Base-by-base conservation (phyloP, 2,797 vertebrate species). In the Acridotheres tristis region DNA sequence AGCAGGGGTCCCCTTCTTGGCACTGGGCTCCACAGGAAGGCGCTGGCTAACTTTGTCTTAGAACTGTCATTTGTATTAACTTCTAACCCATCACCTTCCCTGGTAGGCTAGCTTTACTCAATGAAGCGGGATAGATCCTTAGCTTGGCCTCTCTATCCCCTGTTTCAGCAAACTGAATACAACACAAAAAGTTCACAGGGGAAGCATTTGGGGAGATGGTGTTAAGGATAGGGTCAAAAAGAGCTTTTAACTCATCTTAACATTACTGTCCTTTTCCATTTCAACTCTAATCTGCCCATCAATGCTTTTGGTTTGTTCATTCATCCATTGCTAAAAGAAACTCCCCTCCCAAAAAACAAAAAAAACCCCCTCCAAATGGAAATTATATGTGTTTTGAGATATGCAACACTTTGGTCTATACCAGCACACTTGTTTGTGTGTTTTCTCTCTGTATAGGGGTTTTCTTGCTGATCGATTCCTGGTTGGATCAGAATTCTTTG, bases 131-230 rank as follows among this genome's bases (percentile, higher is more conserved):
- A 94, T 96, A 77, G 92, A 95, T 96, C 96, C 97, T 98, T 95
- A 89, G 77, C 96, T 93, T 96, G 97, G 96, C 97, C 97, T 92
- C 96, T 96, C 96, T 89, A 58, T 85, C 91, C 97, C 77, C 96
- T 95, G 27, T 96, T 97, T 95, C 83, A 94, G 94, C 82, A 93
- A 96, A 95, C 96, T 96, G 97, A 98, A 98, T 96, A 90, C 96
- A 97, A 97, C 97, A 97, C 97, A 97, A 82, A 97, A 97, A 97
- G 98, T 98, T 98, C 98, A 98, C 96, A 97, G 96, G 97, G 95
- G 92, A 95, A 89, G 94, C 69, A 42, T 94, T 93, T 92, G 68
- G 96, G 90, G 95, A 97, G 94, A 91, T 96, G 87, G 97, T 78
- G 86, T 92, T 91, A 96, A 95, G 95, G 87, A 94, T 91, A 87